phyloP scores from a whole-genome alignment of 2,888 invertebrate genomes.

The Andrena chrysosceles region DNA sequence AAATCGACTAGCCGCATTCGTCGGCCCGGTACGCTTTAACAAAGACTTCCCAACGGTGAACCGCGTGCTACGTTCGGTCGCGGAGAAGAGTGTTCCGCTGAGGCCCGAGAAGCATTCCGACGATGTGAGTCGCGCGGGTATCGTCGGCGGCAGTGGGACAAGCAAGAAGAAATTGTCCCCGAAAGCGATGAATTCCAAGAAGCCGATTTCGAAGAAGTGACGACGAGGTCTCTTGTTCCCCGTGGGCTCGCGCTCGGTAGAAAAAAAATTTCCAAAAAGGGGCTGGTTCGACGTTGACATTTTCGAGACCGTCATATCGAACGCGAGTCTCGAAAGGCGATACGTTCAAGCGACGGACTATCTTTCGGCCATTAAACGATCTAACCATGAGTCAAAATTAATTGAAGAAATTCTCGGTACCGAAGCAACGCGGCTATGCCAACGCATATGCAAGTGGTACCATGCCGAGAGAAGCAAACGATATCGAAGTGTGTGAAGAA shows the following conservation, averaged over 20 bases:
- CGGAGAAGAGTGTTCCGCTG: constrained; percentile 4
- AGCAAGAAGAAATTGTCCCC: neutral
- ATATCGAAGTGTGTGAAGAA: constrained; percentile 17
- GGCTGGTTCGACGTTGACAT: neutral
- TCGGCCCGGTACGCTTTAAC: constrained; percentile 30
- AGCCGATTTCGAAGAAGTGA: constrained; percentile 36
- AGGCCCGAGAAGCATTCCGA: constrained; percentile 21
- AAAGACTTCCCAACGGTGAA: constrained; percentile 41
- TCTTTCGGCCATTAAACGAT: constrained; percentile 7
- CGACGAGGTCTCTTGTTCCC: constrained; percentile 30
- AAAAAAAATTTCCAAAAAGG: neutral
- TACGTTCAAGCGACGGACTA: constrained; percentile 33
- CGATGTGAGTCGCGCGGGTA: neutral
- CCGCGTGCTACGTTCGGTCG: constrained; percentile 13
- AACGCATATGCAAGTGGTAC: constrained; percentile 4
- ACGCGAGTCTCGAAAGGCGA: constrained; percentile 19
- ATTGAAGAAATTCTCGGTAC: neutral
- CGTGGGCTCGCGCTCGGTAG: constrained; percentile 34
- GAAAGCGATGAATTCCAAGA: constrained; percentile 8
- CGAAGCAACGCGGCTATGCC: constrained; percentile 33
- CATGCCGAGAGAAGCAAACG: constrained; percentile 22
- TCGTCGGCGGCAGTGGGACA: neutral
- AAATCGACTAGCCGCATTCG: constrained; percentile 41
- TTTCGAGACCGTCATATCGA: constrained; percentile 21
- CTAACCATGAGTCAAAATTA: constrained; percentile 34